Evolutionary conservation across 2,888 invertebrate species (phyloP), one percentile per base, ranked within the genome.

Genomic region (Blastobasis lacticolella): DNA sequence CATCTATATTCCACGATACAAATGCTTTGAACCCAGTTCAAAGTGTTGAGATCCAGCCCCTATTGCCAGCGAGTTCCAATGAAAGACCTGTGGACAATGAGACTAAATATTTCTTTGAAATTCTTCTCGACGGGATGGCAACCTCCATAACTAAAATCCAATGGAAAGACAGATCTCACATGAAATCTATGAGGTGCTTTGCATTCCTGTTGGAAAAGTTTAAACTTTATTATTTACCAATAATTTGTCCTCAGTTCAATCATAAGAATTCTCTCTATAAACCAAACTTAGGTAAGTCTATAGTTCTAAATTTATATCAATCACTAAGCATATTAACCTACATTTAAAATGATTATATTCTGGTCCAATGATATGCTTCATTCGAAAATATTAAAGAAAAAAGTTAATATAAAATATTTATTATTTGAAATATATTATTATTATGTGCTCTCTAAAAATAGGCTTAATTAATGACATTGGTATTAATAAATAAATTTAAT

Each of bases 201-300:
- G 94, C 94, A 57, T 98, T 97, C 88, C 86, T 98, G 50, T 90
- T 98, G 75, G 95, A 97, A 74, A 94, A 94, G 68, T 98, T 98
- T 73, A 97, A 97, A 80, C 89, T 93, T 53, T 94, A 94, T 73
- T 98, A 98, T 81, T 89, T 98, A 66, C 95, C 94, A 40, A 91
- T 95, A 66, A 94, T 98, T 66, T 97, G 97, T 78, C 97, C 97
- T 0, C 93, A 94, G 69, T 97, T 97, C 69, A 93, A 93, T 71
- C 83, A 90, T 54, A 91, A 90, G 62, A 95, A 94, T 66, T 95
- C 95, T 5, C 86, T 97, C 38, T 97, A 97, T 74, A 93, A 92
- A 70, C 95, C 95, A 41, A 93, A 92, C 71, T 89, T 96, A 71
- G 93, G 93, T 93, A 82, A 86, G 87, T 69, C 38, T 36, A 37